Evolutionary conservation across 2,113 vertebrate genomes (phyloP), one percentile per base, ranked within the genome.

Genomic region (Platysternon megacephalum): DNA sequence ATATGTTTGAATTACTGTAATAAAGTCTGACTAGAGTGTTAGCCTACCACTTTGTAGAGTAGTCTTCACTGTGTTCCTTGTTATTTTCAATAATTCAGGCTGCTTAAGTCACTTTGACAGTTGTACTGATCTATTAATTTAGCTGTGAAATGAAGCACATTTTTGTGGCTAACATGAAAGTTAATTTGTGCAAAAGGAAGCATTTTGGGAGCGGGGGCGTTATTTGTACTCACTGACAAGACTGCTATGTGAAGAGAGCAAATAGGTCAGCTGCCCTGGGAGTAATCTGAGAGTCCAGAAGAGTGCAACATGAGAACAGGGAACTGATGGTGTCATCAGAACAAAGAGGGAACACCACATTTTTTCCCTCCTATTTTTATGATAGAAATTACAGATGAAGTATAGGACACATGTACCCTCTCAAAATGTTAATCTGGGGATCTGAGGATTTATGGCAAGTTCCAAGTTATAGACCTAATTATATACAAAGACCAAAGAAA

Each of bases 281-380:
- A 83, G 53, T 76, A 56, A 91, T 82, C 32, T 58, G 68, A 95
- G 42, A 93, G 86, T 32, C 12, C 79, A 90, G 80, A 83, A 93
- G 95, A 97, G 42, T 28, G 13, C 55, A 79, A 17, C 83, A 7
- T 11, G 82, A 90, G 24, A 93, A 80, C 24, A 35, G 4, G 44
- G 82, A 78, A 51, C 56, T 44, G 82, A 51, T 51, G 42, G 74
- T 78, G 24, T 88, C 55, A 88, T 84, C 56, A 48, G 82, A 95
- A 91, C 19, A 95, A 79, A 76, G 46, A 82, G 42, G 55, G 81
- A 85, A 85, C 58, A 12, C 35, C 12, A 91, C 17, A 42, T 76
- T 55, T 72, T 86, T 78, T 1, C 91, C 94, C 80, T 55, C 42
- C 48, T 86, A 3, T 0, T 61, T 95, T 93, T 84, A 55, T 84